Conservation (phyloP, 1,140 invertebrate species). For the Phthorimaea operculella region DNA sequence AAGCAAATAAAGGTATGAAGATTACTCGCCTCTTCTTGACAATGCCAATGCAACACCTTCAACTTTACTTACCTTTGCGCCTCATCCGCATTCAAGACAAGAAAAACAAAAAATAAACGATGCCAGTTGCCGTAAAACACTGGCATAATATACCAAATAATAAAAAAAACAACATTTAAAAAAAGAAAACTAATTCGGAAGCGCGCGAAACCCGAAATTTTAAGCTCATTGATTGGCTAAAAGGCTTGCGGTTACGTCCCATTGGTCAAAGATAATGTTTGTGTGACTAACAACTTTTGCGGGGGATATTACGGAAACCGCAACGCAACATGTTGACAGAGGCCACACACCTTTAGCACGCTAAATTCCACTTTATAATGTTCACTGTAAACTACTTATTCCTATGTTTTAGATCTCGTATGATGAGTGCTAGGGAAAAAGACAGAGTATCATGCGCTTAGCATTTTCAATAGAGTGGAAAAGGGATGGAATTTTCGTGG, state of each 20-base stretch:
- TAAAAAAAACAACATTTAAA: constrained; percentile 17
- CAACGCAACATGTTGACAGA: constrained; percentile 61
- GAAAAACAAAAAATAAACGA: no score
- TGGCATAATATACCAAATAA: constrained; percentile 16
- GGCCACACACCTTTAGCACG: constrained; percentile 16
- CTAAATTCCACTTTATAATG: constrained; percentile 8
- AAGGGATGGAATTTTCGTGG: constrained; percentile 19
- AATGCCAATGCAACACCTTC: no score
- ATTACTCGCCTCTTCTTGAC: no score
- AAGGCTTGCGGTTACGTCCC: constrained; percentile 46
- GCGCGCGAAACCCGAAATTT: constrained; percentile 41
- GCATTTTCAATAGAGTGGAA: constrained; percentile 23
- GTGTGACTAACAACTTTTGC: constrained; percentile 55
- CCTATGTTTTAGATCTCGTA: background rate
- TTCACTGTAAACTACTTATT: constrained; percentile 13
- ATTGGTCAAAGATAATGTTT: constrained; percentile 66
- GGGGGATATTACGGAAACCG: constrained; percentile 58
- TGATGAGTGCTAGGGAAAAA: constrained; percentile 25
- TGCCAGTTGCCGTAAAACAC: constrained; percentile 3
- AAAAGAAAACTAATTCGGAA: constrained; percentile 12
- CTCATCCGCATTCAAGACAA: no score
- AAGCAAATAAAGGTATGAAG: no score
- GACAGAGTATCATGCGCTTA: constrained; percentile 31
- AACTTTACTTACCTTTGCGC: no score
- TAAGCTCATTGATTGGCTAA: constrained; percentile 52